Evolutionary conservation across 2,113 vertebrate species (phyloP).

Genomic region (Muntiacus reevesi): DNA sequence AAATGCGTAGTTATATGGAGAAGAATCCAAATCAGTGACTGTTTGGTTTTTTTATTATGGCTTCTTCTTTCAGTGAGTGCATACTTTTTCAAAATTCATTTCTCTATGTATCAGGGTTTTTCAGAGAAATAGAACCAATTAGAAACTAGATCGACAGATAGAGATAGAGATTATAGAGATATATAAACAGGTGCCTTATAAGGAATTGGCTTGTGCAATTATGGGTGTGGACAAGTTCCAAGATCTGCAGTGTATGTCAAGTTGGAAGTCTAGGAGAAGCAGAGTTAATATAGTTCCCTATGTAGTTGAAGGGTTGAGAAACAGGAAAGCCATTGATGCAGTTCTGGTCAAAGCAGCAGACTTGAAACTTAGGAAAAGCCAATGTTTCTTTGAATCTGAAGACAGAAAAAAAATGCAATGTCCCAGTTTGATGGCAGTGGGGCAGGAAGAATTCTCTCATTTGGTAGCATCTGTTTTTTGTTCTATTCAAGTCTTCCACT

Average conservation of each 20-base stretch:
- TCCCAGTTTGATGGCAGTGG: neutral
- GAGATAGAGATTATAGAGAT: neutral
- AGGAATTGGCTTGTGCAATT: neutral
- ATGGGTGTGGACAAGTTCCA: neutral
- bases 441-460: neutral
- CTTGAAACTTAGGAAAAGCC: neutral
- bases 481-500: neutral
- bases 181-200: neutral
- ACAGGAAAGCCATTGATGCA: fast-evolving
- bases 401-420: neutral
- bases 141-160: neutral
- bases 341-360: neutral
- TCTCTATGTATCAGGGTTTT: neutral
- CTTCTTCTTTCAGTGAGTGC: neutral
- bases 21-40: neutral
- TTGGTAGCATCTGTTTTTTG: neutral
- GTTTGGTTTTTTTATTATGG: neutral
- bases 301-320: neutral
- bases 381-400: neutral
- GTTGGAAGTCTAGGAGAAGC: neutral
- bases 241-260: neutral
- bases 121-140: neutral
- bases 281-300: too few relatives aligned
- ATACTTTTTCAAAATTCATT: neutral
- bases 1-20: neutral